Percentiles rank a stretch among this genome's conserved stretches.
Conservation (phyloP, 1,140 invertebrate genomes). For the Spodoptera frugiperda region DNA sequence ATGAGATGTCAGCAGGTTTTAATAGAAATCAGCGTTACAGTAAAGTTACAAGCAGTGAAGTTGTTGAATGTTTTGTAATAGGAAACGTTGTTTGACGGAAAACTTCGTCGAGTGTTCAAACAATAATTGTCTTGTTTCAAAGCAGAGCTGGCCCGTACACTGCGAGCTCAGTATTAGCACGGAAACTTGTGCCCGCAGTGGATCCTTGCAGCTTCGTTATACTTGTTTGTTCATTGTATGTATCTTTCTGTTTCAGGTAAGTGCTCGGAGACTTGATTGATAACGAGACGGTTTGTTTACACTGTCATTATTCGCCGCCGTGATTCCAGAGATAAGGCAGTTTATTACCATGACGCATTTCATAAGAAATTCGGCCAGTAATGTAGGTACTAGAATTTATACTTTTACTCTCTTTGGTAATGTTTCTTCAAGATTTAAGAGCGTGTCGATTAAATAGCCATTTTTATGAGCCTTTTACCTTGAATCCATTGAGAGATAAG, state of each 20-base stretch:
- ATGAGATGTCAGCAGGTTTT: conserved; percentile 8
- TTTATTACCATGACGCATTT: conserved; percentile 13
- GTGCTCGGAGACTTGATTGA: conserved; percentile 46
- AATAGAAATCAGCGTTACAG: conserved; percentile 27
- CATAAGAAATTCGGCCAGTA: background rate
- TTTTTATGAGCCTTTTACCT: conserved; percentile 21
- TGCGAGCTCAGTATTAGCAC: conserved; percentile 13
- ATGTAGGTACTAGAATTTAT: too few species aligned
- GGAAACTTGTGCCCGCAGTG: conserved; percentile 40
- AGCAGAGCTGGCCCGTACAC: conserved; percentile 50
- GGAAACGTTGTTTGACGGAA: conserved; percentile 73
- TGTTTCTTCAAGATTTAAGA: background rate
- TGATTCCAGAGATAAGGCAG: conserved; percentile 14
- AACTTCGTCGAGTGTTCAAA: conserved; percentile 65
- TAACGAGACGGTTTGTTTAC: conserved; percentile 25
- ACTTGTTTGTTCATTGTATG: conserved; percentile 33
- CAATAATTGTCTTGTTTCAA: conserved; percentile 64
- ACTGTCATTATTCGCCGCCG: background rate
- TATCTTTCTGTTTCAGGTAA: conserved; percentile 61
- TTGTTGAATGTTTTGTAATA: conserved; percentile 71
- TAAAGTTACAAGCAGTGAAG: conserved; percentile 41
- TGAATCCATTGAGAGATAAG: conserved; percentile 1
- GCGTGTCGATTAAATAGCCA: background rate
- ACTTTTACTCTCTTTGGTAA: background rate
- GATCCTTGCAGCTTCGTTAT: background rate